Evolutionary conservation across 2,797 vertebrate species (phyloP).

Genomic region (Poecile montanus): DNA sequence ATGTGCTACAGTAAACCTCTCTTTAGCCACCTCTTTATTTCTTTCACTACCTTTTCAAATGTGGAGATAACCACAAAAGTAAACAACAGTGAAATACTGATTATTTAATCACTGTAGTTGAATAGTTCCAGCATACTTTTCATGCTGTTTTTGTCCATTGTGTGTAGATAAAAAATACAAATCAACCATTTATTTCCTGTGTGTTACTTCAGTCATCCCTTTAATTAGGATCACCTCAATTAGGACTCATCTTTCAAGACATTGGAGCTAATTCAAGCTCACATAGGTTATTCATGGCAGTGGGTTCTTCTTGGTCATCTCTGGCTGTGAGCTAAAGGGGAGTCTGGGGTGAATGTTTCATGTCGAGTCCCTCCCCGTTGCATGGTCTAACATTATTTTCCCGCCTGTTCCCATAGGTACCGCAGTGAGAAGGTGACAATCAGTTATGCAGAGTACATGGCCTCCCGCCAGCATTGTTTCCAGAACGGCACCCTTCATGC

Average conservation of each 20-base stretch:
- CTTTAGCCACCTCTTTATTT: background rate
- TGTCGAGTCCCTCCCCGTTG: rapidly evolving
- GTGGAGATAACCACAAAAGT: background rate
- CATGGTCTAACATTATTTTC: background rate
- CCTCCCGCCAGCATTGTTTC: constrained; percentile 84
- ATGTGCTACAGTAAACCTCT: background rate
- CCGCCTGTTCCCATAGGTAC: constrained; percentile 73
- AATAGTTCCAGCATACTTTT: background rate
- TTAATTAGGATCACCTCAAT: background rate
- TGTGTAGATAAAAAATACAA: background rate
- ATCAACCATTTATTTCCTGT: background rate
- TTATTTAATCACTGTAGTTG: background rate
- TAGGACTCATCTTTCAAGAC: background rate
- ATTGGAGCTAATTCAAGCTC: background rate
- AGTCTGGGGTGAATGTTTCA: background rate
- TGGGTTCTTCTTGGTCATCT: background rate
- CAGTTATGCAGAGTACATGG: constrained; percentile 85
- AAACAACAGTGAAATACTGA: background rate
- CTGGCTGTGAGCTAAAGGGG: background rate
- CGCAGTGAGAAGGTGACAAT: constrained; percentile 88
- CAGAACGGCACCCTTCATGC: constrained; percentile 86
- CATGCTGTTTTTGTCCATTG: background rate
- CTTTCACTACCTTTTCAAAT: background rate
- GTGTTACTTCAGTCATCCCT: background rate
- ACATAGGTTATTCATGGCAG: background rate